Conservation (phyloP, 2,888 invertebrate genomes). For the Melikaiella ostensackeni region DNA sequence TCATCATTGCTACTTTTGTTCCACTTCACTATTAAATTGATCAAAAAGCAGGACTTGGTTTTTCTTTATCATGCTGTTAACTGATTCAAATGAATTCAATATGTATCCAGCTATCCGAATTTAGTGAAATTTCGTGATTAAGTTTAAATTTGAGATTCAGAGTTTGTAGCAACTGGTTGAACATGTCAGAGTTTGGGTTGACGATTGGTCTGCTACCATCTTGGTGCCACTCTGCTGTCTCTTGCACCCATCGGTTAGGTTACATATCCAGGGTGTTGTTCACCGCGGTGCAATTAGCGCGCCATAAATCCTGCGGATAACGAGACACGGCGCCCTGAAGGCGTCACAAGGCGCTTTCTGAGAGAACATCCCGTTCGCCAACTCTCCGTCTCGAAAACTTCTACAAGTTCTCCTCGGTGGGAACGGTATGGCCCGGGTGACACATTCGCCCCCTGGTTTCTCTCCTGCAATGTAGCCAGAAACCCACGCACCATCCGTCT, state of each 20-base stretch:
- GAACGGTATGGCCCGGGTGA: slow-evolving; percentile 50
- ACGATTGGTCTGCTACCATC: slow-evolving; percentile 38
- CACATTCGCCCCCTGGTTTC: slow-evolving; percentile 54
- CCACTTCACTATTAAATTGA: not conserved
- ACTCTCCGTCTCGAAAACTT: slow-evolving; percentile 63
- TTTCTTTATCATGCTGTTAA: not conserved
- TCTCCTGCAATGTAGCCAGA: slow-evolving; percentile 59
- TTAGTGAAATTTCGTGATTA: not conserved
- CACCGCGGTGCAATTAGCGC: slow-evolving; percentile 74
- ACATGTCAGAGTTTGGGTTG: slow-evolving; percentile 9
- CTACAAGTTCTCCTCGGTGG: slow-evolving; percentile 56
- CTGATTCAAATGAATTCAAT: too few species aligned
- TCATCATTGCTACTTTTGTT: not conserved
- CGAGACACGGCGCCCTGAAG: slow-evolving; percentile 76
- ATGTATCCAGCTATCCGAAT: not conserved
- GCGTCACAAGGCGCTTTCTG: slow-evolving; percentile 70
- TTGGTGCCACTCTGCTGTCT: slow-evolving; percentile 42
- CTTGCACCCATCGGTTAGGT: slow-evolving; percentile 49
- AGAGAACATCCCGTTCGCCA: slow-evolving; percentile 59
- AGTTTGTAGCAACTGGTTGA: slow-evolving; percentile 10
- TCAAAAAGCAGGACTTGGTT: not conserved
- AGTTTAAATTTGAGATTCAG: not conserved
- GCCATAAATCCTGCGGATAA: slow-evolving; percentile 75
- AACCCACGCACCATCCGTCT: slow-evolving; percentile 73
- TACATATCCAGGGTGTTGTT: slow-evolving; percentile 67